A percentile compares a stretch with the other conserved stretches of the same genome.
Conservation (phyloP, 1,140 invertebrate species). For the Orius insidiosus region DNA sequence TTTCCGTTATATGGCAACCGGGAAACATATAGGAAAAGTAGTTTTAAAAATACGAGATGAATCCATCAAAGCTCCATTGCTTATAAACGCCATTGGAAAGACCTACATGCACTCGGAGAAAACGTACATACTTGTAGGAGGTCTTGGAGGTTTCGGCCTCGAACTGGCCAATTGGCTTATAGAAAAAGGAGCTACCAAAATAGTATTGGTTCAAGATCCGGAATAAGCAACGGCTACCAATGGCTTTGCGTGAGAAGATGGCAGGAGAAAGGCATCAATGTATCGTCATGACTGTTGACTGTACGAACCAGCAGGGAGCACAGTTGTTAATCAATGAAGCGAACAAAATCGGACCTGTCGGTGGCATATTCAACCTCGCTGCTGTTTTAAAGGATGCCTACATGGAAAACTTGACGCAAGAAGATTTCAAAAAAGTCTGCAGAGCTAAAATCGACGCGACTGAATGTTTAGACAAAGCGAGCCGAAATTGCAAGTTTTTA, state of each 20-base stretch:
- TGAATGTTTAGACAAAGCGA: conserved; percentile 52
- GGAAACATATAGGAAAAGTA: conserved; percentile 95
- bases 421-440: conserved; percentile 56
- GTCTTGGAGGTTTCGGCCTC: background rate
- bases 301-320: conserved; percentile 43
- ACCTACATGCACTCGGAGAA: conserved; percentile 76
- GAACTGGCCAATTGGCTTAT: conserved; percentile 51
- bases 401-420: conserved; percentile 70
- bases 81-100: conserved; percentile 54
- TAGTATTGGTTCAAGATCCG: conserved; percentile 76
- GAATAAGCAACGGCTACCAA: conserved; percentile 80
- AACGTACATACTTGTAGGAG: conserved; percentile 56
- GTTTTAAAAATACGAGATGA: conserved; percentile 57
- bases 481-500: conserved; percentile 55
- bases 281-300: conserved; percentile 54
- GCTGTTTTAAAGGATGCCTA: conserved; percentile 70
- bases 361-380: conserved; percentile 88
- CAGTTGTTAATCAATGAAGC: conserved; percentile 50
- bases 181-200: conserved; percentile 52
- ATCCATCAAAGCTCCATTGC: conserved; percentile 29
- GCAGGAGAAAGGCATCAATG: conserved; percentile 45
- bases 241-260: conserved; percentile 57
- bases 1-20: conserved; percentile 86
- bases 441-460: conserved; percentile 65
- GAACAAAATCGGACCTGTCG: conserved; percentile 56